Evolutionary conservation across 1,140 invertebrate genomes (phyloP), one percentile per base, ranked within the genome.

Genomic region (Cydia strobilella): DNA sequence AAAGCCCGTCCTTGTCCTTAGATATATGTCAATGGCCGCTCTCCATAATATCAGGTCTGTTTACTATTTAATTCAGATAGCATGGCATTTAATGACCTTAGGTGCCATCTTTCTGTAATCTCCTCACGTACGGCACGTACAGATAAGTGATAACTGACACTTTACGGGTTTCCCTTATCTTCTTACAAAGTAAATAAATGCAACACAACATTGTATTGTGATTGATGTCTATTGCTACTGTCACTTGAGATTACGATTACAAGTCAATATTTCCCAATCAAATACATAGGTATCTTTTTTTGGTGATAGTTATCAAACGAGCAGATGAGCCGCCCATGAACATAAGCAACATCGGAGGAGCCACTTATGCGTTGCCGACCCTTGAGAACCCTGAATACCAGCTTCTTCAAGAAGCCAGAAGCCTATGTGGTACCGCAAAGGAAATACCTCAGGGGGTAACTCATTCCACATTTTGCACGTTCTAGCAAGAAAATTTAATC

Each of bases 91-190:
- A 48, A 48, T 48, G 45, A 48, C 45, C 45, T 48, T 48, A 48
- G 15, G 0, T 13, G 45, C 15, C 45, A 48, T 15, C 45, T 48
- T 10, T 39, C 35, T 3, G 35, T 39, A 39, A 48, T 48, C 45
- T 3, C 15, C 45, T 48, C 45, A 48, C 45, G 45, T 48, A 48
- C 45, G 45, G 45, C 45, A 15, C 45, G 45, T 48, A 48, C 4
- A 48, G 45, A 48, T 48, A 48, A 48, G 13, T 0, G 12, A 48
- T 48, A 48, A 48, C 45, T 0, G 12, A 48, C 54, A 65, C 62
- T 65, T 65, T 23, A 25, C 62, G 62, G 62, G 62, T 65, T 31
- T 65, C 25, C 25, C 62, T 65, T 65, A 65, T 65, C 62, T 13
- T 4, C 15, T n/a, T 23, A 25, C 62, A 65, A 65, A 23, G 62